These are phyloP conservation scores for Hesperophylax magnus DNA, from an alignment of 1,140 invertebrate species.

Conservation along the genomic window DNA sequence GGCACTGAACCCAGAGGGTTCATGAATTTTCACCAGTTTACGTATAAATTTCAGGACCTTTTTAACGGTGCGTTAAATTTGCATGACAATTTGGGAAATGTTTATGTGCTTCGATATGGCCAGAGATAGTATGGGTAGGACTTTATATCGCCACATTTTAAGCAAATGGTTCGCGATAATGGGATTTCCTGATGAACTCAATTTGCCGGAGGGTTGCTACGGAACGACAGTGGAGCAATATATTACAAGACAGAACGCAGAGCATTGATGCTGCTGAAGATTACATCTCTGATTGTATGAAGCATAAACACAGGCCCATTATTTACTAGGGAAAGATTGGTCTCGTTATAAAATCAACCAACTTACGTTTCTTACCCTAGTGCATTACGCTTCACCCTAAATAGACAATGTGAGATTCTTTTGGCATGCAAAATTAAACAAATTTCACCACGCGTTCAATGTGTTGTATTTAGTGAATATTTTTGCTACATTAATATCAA, in stretches of 20 bases:
- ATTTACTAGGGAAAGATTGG: too few relatives aligned
- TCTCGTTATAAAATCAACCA: too few relatives aligned
- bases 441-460: too few relatives aligned
- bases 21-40: not conserved
- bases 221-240: slow-evolving; percentile 10
- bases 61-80: not conserved
- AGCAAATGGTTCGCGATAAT: slow-evolving; percentile 57
- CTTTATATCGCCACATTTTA: slow-evolving; percentile 52
- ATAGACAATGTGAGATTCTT: too few relatives aligned
- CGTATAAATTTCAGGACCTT: not conserved
- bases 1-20: not conserved
- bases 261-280: too few relatives aligned
- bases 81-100: slow-evolving; percentile 16
- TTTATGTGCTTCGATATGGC: slow-evolving; percentile 3
- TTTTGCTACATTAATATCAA: too few relatives aligned
- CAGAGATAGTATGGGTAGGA: slow-evolving; percentile 27
- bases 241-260: not conserved
- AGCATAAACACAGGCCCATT: not conserved
- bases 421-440: too few relatives aligned
- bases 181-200: slow-evolving; percentile 57
- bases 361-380: too few relatives aligned
- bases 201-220: slow-evolving; percentile 48
- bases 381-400: too few relatives aligned
- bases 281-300: not conserved
- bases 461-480: too few relatives aligned